Evolutionary conservation across 2,113 vertebrate genomes (phyloP).

Genomic region (Cercopithecus mona): DNA sequence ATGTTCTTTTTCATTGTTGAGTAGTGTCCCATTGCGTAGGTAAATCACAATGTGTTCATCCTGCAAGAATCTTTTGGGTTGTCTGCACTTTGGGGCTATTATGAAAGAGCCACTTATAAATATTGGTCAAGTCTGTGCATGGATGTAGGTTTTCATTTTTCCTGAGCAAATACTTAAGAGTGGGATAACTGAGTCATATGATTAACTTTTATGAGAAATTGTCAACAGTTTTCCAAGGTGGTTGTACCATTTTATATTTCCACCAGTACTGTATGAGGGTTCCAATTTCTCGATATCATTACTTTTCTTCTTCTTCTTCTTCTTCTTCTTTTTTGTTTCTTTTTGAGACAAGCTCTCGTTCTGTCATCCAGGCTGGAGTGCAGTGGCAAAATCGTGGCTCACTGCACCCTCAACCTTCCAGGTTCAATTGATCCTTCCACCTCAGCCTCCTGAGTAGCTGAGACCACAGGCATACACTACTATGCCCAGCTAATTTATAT

Average conservation of each 20-base stretch:
- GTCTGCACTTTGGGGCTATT: background rate
- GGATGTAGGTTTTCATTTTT: background rate
- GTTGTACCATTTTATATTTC: background rate
- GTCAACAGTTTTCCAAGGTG: background rate
- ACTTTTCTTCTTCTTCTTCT: too few relatives aligned
- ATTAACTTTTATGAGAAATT: background rate
- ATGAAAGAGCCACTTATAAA: background rate
- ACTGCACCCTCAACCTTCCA: too few relatives aligned
- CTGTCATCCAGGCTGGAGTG: too few relatives aligned
- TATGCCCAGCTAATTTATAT: too few relatives aligned
- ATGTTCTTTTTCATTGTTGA: background rate
- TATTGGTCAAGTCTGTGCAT: background rate
- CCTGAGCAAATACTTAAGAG: background rate
- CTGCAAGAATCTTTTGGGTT: background rate
- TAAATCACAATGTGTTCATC: rapidly evolving
- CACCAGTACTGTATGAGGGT: background rate
- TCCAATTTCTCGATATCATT: background rate
- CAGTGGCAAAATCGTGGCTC: too few relatives aligned
- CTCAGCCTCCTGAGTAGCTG: too few relatives aligned
- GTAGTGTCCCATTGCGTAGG: background rate
- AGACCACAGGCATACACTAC: too few relatives aligned
- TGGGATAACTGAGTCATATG: background rate
- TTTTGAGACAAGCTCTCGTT: too few relatives aligned
- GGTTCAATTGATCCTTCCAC: too few relatives aligned
- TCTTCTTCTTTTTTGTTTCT: too few relatives aligned